Evolutionary conservation across 2,797 vertebrate genomes (phyloP), one percentile per base, ranked within the genome.

Genomic region (Cyprinodon diabolis): DNA sequence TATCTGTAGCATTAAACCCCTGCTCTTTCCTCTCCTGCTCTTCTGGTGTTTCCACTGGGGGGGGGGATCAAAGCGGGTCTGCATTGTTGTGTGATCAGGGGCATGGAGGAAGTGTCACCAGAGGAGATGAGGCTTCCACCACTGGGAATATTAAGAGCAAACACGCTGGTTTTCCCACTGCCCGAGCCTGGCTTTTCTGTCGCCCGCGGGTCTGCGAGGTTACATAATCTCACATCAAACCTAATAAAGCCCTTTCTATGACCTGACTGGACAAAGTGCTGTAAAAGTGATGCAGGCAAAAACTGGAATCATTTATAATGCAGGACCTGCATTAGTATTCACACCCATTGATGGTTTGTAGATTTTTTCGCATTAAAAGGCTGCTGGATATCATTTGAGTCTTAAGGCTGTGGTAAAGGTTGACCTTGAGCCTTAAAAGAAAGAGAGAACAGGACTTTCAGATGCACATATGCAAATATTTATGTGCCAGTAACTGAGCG

Each of bases 141-240:
- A 21, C 48, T 83, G 73, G 57, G 79, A 87, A 86, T 80, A 87
- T 74, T 79, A 87, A 86, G 75, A 83, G 75, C 77, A 72, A 76
- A 74, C 77, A 63, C 25, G 51, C 48, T 23, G 55, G 11, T 47
- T 72, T 48, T 62, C 62, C 49, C 62, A 48, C 66, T 79, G 76
- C 70, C 83, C 35, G 10, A 78, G 60, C 68, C n/a, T 37, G 15
- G 67, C n/a, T 76, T 81, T 49, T 85, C 72, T 79, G 75, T 84
- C 79, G 87, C 76, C 78, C 72, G 63, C 77, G 48, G 70, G 5
- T 45, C 82, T 76, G 74, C 47, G 21, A 70, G 58, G 68, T 94
- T 93, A 89, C 77, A 69, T 91, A 93, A 92, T 71, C 79, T 77
- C 78, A 37, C 79, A 86, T 87, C 85, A 90, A 81, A 86, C 78